Evolutionary conservation across 1,140 invertebrate genomes (phyloP).

Genomic region (Lordiphosa clarofinis): DNA sequence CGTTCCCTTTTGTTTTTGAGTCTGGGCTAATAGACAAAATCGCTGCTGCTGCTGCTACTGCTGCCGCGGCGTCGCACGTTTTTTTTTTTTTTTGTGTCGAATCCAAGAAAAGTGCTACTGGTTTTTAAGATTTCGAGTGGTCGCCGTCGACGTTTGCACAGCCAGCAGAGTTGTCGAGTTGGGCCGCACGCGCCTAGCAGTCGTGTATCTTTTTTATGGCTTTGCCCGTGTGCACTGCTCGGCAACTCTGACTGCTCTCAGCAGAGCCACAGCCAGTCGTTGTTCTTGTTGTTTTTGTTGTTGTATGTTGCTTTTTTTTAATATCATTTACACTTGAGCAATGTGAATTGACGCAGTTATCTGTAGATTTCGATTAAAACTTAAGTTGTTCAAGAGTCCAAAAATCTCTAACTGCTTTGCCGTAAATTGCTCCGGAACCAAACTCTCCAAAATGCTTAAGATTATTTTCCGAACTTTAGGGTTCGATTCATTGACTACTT

Average conservation of each 20-base stretch:
- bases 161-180: conserved; percentile 38
- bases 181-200: conserved; percentile 40
- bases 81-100: conserved; percentile 45
- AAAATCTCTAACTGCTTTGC: too few species aligned
- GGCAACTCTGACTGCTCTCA: conserved; percentile 1
- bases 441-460: too few species aligned
- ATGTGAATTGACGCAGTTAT: conserved; percentile 4
- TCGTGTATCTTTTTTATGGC: conserved; percentile 50
- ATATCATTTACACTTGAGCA: conserved; percentile 50
- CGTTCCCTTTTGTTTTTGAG: conserved; percentile 35
- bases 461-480: too few species aligned
- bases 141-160: not conserved
- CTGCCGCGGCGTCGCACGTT: conserved; percentile 4
- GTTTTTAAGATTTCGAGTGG: conserved; percentile 59
- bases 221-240: conserved; percentile 47
- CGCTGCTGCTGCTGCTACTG: conserved; percentile 27
- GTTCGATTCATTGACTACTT: too few species aligned
- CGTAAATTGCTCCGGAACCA: too few species aligned
- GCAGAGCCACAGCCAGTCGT: conserved; percentile 22
- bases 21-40: conserved; percentile 61
- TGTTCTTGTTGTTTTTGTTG: conserved; percentile 17
- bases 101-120: conserved; percentile 73
- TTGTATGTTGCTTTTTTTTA: conserved; percentile 53
- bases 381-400: too few species aligned
- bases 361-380: not conserved